Base-by-base conservation (phyloP, 92 coral and sea anemone genomes). In the Zoanthus sociatus region DNA sequence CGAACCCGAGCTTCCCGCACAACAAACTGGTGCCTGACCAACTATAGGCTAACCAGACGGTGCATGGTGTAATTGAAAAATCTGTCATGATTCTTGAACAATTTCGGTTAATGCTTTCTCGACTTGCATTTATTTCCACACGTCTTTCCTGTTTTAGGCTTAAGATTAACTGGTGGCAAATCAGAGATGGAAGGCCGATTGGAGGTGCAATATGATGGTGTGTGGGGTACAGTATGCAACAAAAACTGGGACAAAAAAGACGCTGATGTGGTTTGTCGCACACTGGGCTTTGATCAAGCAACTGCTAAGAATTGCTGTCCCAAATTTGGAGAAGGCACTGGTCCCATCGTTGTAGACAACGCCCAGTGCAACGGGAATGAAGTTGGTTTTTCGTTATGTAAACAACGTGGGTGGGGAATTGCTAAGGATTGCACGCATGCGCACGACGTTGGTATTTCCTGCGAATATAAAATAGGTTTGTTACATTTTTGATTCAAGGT, bases 251-350 rank as follows among this genome's bases (percentile, higher is more conserved):
- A 78, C 69, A 54, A 31, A 18, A 8, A 17, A 16, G 83, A 78
- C 37, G 71, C 83, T 12, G 69, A 78, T 78, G 83, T 78, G 1
- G 83, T 78, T 54, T 78, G 83, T 16, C 67, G 83, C 18, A 78
- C 83, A 14, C 37, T 78, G 9, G 83, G 83, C 4, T 78, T 54
- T 78, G 83, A 56, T 54, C 83, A 37, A 44, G 83, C 83, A 18
- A 56, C 12, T 33, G 45, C 68, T 0, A 54, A 31, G 8, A 78
- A 54, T 50, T 56, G 69, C 47, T 78, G 69, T 37, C 61, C 81
- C 16, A 47, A 31, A 11, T 78, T 78, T 78, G 83, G 83, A 37
- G 53, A 56, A 37, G 83, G 83, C 50, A 26, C 70, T 31, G 83
- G 83, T 12, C 30, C 32, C 5, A 78, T 78, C 32, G 71, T 78